A percentile compares a stretch with the other conserved stretches of the same genome.
phyloP scores from a whole-genome alignment of 2,113 vertebrate species.

The Tringa solitaria region DNA sequence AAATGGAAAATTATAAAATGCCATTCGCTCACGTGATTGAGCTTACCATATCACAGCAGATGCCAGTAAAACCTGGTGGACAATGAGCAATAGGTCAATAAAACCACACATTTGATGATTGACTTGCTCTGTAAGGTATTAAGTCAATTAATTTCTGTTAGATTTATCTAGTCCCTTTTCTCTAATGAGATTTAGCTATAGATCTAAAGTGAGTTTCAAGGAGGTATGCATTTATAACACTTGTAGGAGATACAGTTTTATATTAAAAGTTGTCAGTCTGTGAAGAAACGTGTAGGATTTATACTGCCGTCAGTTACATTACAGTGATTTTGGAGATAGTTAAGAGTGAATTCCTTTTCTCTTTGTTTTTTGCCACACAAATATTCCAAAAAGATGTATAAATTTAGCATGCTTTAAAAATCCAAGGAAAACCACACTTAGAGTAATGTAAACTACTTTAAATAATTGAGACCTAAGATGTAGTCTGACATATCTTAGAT shows the following conservation, averaged over 20 bases:
- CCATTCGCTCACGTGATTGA: neutral
- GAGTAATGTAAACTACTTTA: neutral
- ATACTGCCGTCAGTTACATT: neutral
- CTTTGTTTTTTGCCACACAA: neutral
- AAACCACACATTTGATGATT: neutral
- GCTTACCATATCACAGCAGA: neutral
- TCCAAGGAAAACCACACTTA: neutral
- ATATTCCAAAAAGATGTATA: neutral
- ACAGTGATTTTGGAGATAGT: neutral
- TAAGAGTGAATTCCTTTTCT: neutral
- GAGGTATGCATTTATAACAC: neutral
- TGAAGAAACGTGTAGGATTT: neutral
- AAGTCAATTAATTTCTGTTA: neutral
- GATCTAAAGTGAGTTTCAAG: neutral
- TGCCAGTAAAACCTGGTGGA: neutral
- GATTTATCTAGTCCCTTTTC: neutral
- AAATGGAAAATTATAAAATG: neutral
- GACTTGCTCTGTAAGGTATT: neutral
- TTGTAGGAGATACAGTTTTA: neutral
- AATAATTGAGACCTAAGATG: neutral
- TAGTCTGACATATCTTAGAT: neutral
- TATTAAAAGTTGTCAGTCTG: neutral
- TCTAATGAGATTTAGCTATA: neutral
- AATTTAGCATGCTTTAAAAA: neutral
- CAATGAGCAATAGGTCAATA: neutral